Evolutionary conservation across 2,797 vertebrate species (phyloP), one percentile per base, ranked within the genome.

Genomic region (Nannoperca obscura): DNA sequence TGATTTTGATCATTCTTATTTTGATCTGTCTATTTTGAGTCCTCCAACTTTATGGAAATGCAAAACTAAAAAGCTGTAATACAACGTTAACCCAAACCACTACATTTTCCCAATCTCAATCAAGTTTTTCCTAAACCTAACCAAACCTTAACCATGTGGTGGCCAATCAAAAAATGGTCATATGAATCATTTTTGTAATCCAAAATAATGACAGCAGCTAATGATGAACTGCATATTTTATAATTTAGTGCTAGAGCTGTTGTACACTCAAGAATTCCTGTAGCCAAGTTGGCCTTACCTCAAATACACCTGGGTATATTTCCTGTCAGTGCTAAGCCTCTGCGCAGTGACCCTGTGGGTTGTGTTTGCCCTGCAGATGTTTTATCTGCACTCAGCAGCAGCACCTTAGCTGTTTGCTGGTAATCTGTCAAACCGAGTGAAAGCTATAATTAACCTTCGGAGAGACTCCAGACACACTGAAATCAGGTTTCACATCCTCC

Each of bases 381-480:
- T 91, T 88, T 78, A 91, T 83, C 72, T 81, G 74, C 20, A 66
- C 85, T 85, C 78, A 54, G 70, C 66, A 57, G 82, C 77, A 76
- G 80, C 88, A 89, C 82, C 79, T 76, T 74, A 32, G 62, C 82
- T 82, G 77, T 88, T 78, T 77, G 72, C 59, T 80, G 82, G 66
- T 89, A 79, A 93, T 91, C 87, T 86, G 87, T 93, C 89, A 93
- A 88, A 85, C 76, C 61, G 63, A 85, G 76, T 78, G 80, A 91
- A 91, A 86, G 81, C 76, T 46, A 55, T 91, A 90, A 93, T 92
- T 91, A 88, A 83, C 69, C 63, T 83, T 86, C 57, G 60, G 59
- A 69, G 78, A 80, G 44, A 68, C 58, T 69, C 66, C 76, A 87
- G 69, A 83, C 70, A 68, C 66, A 7, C 46, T 58, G 69, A 78